phyloP scores from a whole-genome alignment of 2,797 vertebrate species.

The Myotis pilosus region DNA sequence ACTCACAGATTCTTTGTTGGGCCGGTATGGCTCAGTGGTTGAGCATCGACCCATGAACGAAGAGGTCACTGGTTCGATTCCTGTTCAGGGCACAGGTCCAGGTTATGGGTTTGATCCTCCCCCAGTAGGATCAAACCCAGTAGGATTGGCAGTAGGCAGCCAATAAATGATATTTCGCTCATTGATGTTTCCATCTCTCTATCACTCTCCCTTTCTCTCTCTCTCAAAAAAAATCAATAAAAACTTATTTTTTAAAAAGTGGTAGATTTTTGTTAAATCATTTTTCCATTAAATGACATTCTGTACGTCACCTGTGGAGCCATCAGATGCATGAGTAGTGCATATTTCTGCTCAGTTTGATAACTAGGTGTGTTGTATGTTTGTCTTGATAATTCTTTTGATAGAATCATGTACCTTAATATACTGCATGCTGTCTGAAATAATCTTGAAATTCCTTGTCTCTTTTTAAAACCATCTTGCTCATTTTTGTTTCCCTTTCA shows the following conservation, averaged over 20 bases:
- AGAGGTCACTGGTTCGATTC: too few relatives aligned
- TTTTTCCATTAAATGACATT: constrained; percentile 46
- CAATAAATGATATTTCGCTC: too few relatives aligned
- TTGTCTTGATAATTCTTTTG: constrained; percentile 52
- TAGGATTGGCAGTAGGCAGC: too few relatives aligned
- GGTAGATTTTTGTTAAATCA: constrained; percentile 17
- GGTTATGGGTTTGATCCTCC: too few relatives aligned
- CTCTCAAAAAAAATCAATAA: too few relatives aligned
- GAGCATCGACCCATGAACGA: too few relatives aligned
- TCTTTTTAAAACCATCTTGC: constrained; percentile 84
- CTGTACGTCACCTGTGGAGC: neutral
- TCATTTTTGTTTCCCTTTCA: constrained; percentile 86
- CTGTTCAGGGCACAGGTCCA: too few relatives aligned
- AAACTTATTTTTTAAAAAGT: neutral
- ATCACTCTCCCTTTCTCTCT: too few relatives aligned
- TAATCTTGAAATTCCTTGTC: constrained; percentile 79
- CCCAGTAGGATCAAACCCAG: too few relatives aligned
- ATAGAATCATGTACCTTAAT: constrained; percentile 72
- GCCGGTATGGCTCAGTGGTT: too few relatives aligned
- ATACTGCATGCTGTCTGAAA: constrained; percentile 76
- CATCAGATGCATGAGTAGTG: constrained; percentile 44
- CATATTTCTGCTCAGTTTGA: neutral
- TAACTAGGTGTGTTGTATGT: constrained; percentile 33
- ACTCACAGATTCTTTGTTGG: too few relatives aligned
- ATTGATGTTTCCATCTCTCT: too few relatives aligned